A percentile compares a stretch with the other conserved stretches of the same genome.
Evolutionary conservation across 2,113 vertebrate species (phyloP).

Genomic region (Sinocyclocheilus anophthalmus): DNA sequence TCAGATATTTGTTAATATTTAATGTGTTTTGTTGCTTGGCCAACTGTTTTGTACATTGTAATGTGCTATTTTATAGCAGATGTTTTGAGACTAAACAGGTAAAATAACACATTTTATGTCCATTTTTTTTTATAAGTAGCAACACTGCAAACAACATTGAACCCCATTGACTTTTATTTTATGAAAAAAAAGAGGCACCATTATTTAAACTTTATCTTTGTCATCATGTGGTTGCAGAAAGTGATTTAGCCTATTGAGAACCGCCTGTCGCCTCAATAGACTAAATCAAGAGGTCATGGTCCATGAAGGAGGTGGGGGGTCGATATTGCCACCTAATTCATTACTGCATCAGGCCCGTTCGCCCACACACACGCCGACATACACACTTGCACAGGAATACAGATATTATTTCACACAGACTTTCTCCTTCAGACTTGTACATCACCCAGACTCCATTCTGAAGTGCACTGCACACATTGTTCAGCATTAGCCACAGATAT

Average conservation of each 20-base stretch:
- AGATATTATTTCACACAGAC: slow-evolving; percentile 60
- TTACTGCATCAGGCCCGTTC: slow-evolving; percentile 36
- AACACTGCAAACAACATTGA: background rate
- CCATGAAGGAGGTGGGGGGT: slow-evolving; percentile 36
- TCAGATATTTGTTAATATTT: no score
- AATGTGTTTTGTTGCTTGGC: no score
- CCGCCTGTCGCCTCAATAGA: slow-evolving; percentile 48
- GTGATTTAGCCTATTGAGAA: slow-evolving; percentile 60
- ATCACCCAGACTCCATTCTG: slow-evolving; percentile 56
- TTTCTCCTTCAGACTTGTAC: slow-evolving; percentile 14
- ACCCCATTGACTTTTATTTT: background rate
- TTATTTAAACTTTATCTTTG: slow-evolving; percentile 55
- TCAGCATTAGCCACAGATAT: slow-evolving; percentile 71
- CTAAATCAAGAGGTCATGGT: slow-evolving; percentile 56
- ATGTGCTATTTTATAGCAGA: no score
- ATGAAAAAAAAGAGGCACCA: background rate
- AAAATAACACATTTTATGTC: no score
- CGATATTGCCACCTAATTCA: slow-evolving; percentile 55
- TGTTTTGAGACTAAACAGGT: no score
- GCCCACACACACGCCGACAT: slow-evolving; percentile 29
- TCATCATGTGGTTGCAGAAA: slow-evolving; percentile 49
- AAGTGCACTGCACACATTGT: slow-evolving; percentile 50
- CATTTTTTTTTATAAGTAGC: background rate
- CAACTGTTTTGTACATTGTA: no score
- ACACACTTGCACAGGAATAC: slow-evolving; percentile 38